Conservation (phyloP, 1,140 invertebrate species). For the Diorhabda sublineata region DNA sequence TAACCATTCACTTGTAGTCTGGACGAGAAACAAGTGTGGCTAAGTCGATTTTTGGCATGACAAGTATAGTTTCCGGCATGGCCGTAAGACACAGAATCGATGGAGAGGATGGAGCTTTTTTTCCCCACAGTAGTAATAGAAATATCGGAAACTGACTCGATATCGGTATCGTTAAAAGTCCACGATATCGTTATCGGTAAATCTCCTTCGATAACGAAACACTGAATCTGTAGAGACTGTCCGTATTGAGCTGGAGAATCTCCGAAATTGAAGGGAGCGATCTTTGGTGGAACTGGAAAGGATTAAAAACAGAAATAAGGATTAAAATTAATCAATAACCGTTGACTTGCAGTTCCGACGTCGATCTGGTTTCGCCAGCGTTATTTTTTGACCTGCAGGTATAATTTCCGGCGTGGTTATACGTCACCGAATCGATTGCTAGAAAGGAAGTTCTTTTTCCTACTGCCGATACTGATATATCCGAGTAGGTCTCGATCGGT, state of each 20-base stretch:
- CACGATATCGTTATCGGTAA: conserved; percentile 63
- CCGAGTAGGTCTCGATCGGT: conserved; percentile 42
- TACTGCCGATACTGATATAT: conserved; percentile 48
- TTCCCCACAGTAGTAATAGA: conserved; percentile 35
- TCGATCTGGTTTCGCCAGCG: conserved; percentile 66
- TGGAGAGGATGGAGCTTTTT: conserved; percentile 53
- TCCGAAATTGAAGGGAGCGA: conserved; percentile 63
- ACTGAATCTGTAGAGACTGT: conserved; percentile 66
- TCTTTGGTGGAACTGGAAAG: conserved; percentile 58
- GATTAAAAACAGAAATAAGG: too few relatives aligned
- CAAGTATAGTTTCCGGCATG: conserved; percentile 65
- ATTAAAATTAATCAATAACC: conserved; percentile 43
- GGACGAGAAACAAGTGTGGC: conserved; percentile 44
- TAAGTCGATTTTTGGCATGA: conserved; percentile 64
- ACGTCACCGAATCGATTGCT: conserved; percentile 69
- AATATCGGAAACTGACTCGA: conserved; percentile 36
- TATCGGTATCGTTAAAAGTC: conserved; percentile 56
- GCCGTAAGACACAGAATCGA: conserved; percentile 66
- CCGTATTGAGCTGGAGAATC: conserved; percentile 64
- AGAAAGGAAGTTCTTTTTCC: conserved; percentile 68
- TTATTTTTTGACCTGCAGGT: conserved; percentile 72
- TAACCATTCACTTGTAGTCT: conserved; percentile 37
- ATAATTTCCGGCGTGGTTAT: conserved; percentile 73
- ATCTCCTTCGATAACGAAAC: conserved; percentile 67
- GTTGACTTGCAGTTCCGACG: conserved; percentile 62